phyloP scores from a whole-genome alignment of 2,797 vertebrate species.

The Mallotus villosus region DNA sequence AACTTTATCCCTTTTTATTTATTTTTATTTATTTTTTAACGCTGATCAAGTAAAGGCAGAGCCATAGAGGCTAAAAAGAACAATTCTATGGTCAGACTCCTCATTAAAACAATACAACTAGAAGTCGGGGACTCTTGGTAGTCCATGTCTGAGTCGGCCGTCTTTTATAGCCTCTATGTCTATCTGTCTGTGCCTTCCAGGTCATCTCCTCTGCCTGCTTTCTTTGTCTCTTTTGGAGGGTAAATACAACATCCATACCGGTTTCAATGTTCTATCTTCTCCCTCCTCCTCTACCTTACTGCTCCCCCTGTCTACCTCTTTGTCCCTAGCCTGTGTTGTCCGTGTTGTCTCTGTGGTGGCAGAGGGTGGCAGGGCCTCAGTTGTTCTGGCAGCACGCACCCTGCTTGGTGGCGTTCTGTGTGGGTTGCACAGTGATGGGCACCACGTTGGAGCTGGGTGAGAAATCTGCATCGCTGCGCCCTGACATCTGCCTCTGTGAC shows the following conservation, averaged over 20 bases:
- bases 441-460: constrained; percentile 81
- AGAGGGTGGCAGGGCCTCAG: constrained; percentile 62
- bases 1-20: no score
- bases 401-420: constrained; percentile 73
- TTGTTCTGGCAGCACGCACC: constrained; percentile 82
- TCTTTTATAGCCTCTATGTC: constrained; percentile 11
- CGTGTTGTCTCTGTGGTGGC: background rate
- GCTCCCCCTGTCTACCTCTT: constrained; percentile 43
- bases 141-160: background rate
- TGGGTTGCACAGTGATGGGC: constrained; percentile 84
- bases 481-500: constrained; percentile 85
- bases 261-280: constrained; percentile 18
- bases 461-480: constrained; percentile 75
- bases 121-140: constrained; percentile 2
- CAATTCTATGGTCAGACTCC: constrained; percentile 22
- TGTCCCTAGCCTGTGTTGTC: constrained; percentile 48
- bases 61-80: constrained; percentile 35
- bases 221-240: background rate
- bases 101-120: constrained; percentile 14
- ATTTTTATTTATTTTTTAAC: constrained; percentile 12
- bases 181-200: constrained; percentile 33
- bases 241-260: background rate
- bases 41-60: constrained; percentile 33
- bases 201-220: constrained; percentile 30
- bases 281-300: constrained; percentile 6